A percentile compares a stretch with the other conserved stretches of the same genome.
phyloP scores from a whole-genome alignment of 2,888 invertebrate genomes.

The Hoplodrina blanda region DNA sequence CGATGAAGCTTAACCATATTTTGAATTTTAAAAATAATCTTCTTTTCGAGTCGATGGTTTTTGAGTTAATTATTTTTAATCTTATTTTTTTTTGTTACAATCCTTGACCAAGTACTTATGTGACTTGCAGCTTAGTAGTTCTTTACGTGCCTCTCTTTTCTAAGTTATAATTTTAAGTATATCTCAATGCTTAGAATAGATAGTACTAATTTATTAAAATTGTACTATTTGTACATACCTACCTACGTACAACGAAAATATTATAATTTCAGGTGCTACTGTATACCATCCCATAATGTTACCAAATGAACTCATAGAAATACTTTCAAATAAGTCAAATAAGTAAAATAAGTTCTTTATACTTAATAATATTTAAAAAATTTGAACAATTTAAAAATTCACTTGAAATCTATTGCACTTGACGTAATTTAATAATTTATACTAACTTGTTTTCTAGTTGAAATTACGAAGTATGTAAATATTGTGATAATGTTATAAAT shows the following conservation, averaged over 20 bases:
- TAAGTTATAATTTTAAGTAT: too few relatives aligned
- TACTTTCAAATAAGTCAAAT: slow-evolving; percentile 19
- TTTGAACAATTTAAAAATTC: slow-evolving; percentile 49
- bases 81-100: too few relatives aligned
- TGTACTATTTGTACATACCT: slow-evolving; percentile 1
- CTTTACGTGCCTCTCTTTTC: background rate
- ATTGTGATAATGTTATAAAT: slow-evolving; percentile 64
- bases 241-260: background rate
- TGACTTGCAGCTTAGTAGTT: background rate
- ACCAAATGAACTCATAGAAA: slow-evolving; percentile 63
- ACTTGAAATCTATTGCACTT: slow-evolving; percentile 29
- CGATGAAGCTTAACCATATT: background rate
- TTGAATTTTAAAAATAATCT: background rate
- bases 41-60: too few relatives aligned
- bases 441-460: slow-evolving; percentile 21
- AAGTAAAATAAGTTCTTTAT: slow-evolving; percentile 11
- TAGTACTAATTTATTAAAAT: background rate
- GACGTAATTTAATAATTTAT: slow-evolving; percentile 20
- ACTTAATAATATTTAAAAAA: slow-evolving; percentile 31
- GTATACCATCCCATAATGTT: slow-evolving; percentile 62
- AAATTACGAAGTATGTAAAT: slow-evolving; percentile 24
- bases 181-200: background rate
- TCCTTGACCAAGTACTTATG: too few relatives aligned
- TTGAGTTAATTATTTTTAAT: too few relatives aligned
- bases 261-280: slow-evolving; percentile 19